Conservation (phyloP, 2,888 invertebrate genomes). For the Euzophera pinguis region DNA sequence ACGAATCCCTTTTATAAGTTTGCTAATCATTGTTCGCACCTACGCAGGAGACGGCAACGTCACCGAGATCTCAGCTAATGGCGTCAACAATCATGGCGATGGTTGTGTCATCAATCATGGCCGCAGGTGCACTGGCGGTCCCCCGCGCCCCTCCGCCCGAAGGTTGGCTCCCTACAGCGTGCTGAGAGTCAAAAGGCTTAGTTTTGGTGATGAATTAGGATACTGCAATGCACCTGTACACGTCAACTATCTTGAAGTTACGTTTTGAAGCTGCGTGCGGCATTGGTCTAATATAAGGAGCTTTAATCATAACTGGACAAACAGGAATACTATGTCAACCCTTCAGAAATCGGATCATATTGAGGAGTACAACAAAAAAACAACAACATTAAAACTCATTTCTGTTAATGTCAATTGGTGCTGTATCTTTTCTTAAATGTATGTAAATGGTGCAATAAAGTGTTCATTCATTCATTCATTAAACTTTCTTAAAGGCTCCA, state of each 20-base stretch:
- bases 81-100: slow-evolving; percentile 59
- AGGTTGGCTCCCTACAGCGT: slow-evolving; percentile 34
- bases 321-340: too few species aligned
- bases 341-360: too few species aligned
- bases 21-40: slow-evolving; percentile 22
- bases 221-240: neutral
- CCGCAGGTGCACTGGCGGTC: slow-evolving; percentile 57
- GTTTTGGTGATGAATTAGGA: slow-evolving; percentile 1
- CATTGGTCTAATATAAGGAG: too few species aligned
- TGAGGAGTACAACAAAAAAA: too few species aligned
- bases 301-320: too few species aligned
- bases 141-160: slow-evolving; percentile 28
- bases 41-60: slow-evolving; percentile 15
- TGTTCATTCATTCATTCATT: too few species aligned
- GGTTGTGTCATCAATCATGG: slow-evolving; percentile 73
- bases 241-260: neutral
- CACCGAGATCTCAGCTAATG: slow-evolving; percentile 36
- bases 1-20: slow-evolving; percentile 14
- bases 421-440: too few species aligned
- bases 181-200: slow-evolving; percentile 31
- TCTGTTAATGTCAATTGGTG: too few species aligned
- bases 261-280: neutral
- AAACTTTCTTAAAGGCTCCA: too few species aligned
- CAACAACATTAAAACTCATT: too few species aligned
- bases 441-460: too few species aligned